Base-by-base conservation (phyloP, 2,888 invertebrate genomes). In the Lepeophtheirus nordmannii region DNA sequence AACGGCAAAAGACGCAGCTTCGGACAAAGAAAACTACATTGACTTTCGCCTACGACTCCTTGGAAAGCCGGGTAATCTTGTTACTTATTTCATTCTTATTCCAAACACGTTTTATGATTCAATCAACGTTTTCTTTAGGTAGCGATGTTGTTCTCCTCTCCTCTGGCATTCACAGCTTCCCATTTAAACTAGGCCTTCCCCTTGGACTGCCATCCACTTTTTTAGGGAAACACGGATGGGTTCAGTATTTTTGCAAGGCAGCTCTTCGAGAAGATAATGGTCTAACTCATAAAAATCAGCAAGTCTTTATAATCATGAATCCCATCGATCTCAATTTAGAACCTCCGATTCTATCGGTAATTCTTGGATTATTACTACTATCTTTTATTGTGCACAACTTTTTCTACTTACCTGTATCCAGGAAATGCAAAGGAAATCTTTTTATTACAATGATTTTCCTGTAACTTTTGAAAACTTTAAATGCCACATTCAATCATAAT, bases 231-330 rank as follows among this genome's bases (percentile, higher is more conserved):
- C 89, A 90, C 73, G 92, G 92, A 62, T 92, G 91, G 91, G 90
- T 92, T 60, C 92, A 92, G 76, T 92, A 91, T 77, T 92, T 84
- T 74, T 92, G 91, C 74, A 90, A 90, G 75, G 72, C 73, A 3
- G 73, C 73, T 11, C 70, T 74, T 8, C 79, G 89, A 61, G 92
- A 92, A 72, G 88, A 90, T 10, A 86, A 85, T 70, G 91, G 91
- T 0, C 78, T 92, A 46, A 89, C 89, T 8, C 92, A 92, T 74
- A 92, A 92, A 76, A 92, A 92, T 75, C 91, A 92, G 75, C 92
- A 92, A 78, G 92, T 92, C n/a, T 92, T 92, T 76, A 90, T 92
- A 72, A 90, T 92, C 3, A 91, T 92, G 91, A 92, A 89, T 76
- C 92, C 92, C 7, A 90, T 92, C 70, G 91, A 92, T 76, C 79